These are phyloP conservation scores for Hydractinia symbiolongicarpus DNA, from an alignment of 30 jellyfish, hydroid and myxozoan genomes.

Conservation along the genomic window DNA sequence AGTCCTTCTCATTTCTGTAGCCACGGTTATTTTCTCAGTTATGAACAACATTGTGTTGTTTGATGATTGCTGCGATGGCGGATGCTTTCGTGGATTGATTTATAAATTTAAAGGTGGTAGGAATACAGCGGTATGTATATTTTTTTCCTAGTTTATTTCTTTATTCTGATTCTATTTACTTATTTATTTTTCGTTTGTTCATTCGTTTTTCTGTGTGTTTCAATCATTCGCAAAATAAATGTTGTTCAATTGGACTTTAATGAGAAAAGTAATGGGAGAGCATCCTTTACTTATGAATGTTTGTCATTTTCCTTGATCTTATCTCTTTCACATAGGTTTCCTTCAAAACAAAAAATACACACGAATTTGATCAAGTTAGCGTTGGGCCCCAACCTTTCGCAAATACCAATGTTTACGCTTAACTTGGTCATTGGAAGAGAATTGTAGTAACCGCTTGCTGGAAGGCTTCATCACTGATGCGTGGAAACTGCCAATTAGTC, in stretches of 20 bases:
- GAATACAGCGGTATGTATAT: neutral
- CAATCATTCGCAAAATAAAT: too few species aligned
- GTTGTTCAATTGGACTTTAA: too few species aligned
- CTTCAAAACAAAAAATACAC: constrained; percentile 12
- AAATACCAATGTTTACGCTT: neutral
- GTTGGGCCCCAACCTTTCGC: constrained; percentile 12
- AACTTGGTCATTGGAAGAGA: neutral
- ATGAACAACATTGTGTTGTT: neutral
- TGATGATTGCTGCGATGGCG: constrained; percentile 13
- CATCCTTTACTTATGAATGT: too few species aligned
- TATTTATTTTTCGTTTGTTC: too few species aligned
- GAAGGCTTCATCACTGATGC: neutral
- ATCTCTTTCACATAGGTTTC: neutral
- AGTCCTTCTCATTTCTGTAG: neutral
- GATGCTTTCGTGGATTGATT: neutral
- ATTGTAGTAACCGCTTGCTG: neutral
- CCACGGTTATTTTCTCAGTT: neutral
- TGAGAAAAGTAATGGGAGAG: too few species aligned
- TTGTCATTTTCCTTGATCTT: too few species aligned
- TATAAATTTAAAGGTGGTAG: constrained; percentile 8
- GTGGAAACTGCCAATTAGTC: too few species aligned
- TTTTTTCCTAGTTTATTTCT: too few species aligned
- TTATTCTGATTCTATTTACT: too few species aligned
- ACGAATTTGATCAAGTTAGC: constrained; percentile 9
- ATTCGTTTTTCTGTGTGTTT: too few species aligned